phyloP scores from a whole-genome alignment of 2,888 invertebrate genomes.

The Tenthredo notha region DNA sequence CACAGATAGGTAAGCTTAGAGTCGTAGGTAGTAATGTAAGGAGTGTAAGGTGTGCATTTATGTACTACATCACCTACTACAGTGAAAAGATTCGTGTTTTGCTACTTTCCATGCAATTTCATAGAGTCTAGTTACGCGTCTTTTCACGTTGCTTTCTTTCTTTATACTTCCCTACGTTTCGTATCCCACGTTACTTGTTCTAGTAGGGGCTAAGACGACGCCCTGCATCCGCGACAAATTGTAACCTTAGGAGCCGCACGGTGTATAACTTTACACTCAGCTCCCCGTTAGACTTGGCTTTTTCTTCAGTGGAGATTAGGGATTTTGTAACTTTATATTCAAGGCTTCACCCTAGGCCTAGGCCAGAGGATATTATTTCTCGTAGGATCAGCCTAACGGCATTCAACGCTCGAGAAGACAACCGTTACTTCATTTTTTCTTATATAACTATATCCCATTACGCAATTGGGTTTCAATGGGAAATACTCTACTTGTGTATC shows the following conservation, averaged over 20 bases:
- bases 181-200: slow-evolving; percentile 42
- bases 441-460: neutral
- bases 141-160: slow-evolving; percentile 43
- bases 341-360: slow-evolving; percentile 44
- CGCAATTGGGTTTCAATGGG: slow-evolving; percentile 1
- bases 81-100: slow-evolving; percentile 33
- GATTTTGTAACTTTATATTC: slow-evolving; percentile 52
- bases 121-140: slow-evolving; percentile 49
- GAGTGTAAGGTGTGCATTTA: slow-evolving; percentile 4
- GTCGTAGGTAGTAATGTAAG: neutral
- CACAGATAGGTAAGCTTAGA: neutral
- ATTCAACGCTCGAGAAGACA: slow-evolving; percentile 17
- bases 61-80: neutral
- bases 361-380: slow-evolving; percentile 43
- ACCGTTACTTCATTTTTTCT: slow-evolving; percentile 6
- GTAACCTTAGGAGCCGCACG: slow-evolving; percentile 63
- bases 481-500: neutral
- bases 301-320: slow-evolving; percentile 48
- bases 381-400: slow-evolving; percentile 41
- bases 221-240: slow-evolving; percentile 54
- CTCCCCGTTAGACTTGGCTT: slow-evolving; percentile 52
- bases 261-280: slow-evolving; percentile 61
- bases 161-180: neutral
- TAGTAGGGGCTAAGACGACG: neutral
- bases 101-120: slow-evolving; percentile 49